Conservation (phyloP, 2,113 vertebrate species). For the Dendrocopos noguchii region DNA sequence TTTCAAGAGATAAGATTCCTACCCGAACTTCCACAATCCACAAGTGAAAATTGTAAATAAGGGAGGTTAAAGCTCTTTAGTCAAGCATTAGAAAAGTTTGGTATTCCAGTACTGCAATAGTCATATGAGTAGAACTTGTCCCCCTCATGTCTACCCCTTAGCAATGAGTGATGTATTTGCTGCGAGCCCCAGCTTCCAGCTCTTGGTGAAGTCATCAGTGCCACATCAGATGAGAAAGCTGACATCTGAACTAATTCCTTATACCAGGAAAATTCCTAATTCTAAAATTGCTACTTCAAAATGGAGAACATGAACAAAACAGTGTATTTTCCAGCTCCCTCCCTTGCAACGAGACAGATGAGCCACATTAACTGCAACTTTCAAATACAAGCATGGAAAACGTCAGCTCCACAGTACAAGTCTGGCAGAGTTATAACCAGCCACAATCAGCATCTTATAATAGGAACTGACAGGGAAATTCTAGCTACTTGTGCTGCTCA, state of each 20-base stretch:
- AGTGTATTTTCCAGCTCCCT: constrained; percentile 10
- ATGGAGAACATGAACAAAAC: neutral
- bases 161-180: neutral
- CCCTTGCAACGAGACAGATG: neutral
- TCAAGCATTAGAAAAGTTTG: neutral
- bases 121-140: neutral
- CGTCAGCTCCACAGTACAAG: constrained; percentile 8
- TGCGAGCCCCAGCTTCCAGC: neutral
- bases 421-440: constrained; percentile 52
- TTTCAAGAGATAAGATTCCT: neutral
- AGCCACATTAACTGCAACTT: constrained; percentile 33
- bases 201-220: neutral
- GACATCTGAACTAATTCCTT: neutral
- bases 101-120: neutral
- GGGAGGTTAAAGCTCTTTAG: neutral
- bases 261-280: neutral
- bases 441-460: constrained; percentile 41
- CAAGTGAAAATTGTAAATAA: neutral
- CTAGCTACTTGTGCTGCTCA: constrained; percentile 46
- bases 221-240: neutral
- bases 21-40: neutral
- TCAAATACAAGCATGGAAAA: constrained; percentile 20
- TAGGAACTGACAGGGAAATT: constrained; percentile 60
- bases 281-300: neutral
- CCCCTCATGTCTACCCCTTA: neutral